phyloP scores from a whole-genome alignment of 2,888 invertebrate species.

The Sinhomidia bicolor region DNA sequence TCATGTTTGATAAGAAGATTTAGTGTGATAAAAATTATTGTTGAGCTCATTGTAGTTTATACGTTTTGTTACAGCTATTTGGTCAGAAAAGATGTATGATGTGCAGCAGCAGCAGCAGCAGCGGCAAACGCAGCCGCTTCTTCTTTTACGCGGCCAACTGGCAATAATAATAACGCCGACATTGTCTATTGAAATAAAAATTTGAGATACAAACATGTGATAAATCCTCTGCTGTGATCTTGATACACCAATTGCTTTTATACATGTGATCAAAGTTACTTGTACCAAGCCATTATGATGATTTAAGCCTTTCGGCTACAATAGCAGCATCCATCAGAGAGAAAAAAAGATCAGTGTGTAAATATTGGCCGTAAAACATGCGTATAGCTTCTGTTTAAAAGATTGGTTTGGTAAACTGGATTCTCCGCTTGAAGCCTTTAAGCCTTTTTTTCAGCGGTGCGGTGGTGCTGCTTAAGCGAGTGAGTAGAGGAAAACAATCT shows the following conservation, averaged over 20 bases:
- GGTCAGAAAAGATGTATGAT: slow-evolving; percentile 6
- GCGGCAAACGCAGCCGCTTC: not conserved
- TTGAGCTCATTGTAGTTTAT: not conserved
- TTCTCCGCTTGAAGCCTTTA: slow-evolving; percentile 63
- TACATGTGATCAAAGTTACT: slow-evolving; percentile 46
- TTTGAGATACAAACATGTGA: slow-evolving; percentile 49
- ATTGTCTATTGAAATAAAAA: slow-evolving; percentile 62
- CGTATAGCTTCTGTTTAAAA: slow-evolving; percentile 59
- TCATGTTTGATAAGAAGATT: slow-evolving; percentile 55
- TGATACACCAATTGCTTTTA: slow-evolving; percentile 64
- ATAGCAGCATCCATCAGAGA: slow-evolving; percentile 44
- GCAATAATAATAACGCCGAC: slow-evolving; percentile 44
- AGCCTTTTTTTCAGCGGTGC: slow-evolving; percentile 35
- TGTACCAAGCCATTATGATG: slow-evolving; percentile 58
- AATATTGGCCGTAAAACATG: slow-evolving; percentile 34
- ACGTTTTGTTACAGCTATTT: not conserved
- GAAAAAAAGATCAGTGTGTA: slow-evolving; percentile 61
- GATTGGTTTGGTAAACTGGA: slow-evolving; percentile 57
- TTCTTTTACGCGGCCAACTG: slow-evolving; percentile 16
- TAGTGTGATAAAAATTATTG: slow-evolving; percentile 46
- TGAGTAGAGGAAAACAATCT: not conserved
- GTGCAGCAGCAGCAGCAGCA: slow-evolving; percentile 1
- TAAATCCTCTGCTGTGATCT: slow-evolving; percentile 60
- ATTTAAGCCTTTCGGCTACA: slow-evolving; percentile 68
- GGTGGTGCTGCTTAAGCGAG: too few species aligned